Evolutionary conservation across 64 coral and sea anemone species (phyloP).

Genomic region (Stichodactyla mertensii): DNA sequence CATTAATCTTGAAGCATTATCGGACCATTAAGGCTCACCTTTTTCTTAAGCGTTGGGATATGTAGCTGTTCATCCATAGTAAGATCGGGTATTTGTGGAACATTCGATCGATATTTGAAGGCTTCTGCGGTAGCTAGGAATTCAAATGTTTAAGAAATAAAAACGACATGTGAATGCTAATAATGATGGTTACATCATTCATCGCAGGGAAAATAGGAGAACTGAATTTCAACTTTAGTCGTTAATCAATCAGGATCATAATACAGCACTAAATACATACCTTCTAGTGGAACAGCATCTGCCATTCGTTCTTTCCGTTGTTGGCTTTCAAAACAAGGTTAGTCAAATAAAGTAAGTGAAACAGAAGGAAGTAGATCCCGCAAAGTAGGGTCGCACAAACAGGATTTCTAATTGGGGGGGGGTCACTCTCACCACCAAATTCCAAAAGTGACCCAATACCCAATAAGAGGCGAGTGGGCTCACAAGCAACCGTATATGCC

Average conservation of each 20-base stretch:
- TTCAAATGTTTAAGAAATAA: neutral
- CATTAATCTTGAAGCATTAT: neutral
- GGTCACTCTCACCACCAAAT: too few relatives aligned
- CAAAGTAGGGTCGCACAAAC: too few relatives aligned
- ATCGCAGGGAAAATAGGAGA: neutral
- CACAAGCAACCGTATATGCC: too few relatives aligned
- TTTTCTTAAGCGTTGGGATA: conserved; percentile 6
- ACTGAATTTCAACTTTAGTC: neutral
- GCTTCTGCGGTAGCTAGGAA: neutral
- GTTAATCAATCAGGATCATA: too few relatives aligned
- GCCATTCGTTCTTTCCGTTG: neutral
- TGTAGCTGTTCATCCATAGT: neutral
- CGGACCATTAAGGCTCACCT: neutral
- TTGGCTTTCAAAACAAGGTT: neutral
- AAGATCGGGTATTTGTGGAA: conserved; percentile 17
- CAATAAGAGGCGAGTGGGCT: too few relatives aligned
- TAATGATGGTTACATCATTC: too few relatives aligned
- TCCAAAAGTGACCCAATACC: too few relatives aligned
- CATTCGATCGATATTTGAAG: neutral
- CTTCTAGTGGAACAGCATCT: neutral
- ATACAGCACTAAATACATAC: neutral
- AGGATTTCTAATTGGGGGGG: too few relatives aligned
- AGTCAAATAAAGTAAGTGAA: neutral
- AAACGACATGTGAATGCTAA: neutral
- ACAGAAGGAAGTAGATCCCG: neutral